phyloP scores from a whole-genome alignment of 1,140 invertebrate genomes.

The Ylistrum balloti region DNA sequence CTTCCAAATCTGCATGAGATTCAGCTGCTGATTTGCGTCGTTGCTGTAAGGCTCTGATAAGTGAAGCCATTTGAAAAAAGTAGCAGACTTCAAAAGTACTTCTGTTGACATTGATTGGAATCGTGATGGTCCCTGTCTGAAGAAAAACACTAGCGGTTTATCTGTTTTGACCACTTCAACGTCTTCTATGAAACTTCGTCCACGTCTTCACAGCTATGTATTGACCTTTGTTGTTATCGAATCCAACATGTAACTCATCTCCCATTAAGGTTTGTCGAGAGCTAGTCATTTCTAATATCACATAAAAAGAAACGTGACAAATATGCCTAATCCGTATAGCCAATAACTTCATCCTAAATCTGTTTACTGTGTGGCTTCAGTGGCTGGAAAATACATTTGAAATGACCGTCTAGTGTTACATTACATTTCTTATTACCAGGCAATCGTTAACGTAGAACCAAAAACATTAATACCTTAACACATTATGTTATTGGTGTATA shows the following conservation, averaged over 20 bases:
- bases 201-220: neutral
- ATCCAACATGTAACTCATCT: neutral
- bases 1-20: neutral
- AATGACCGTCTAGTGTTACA: neutral
- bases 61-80: neutral
- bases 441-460: neutral
- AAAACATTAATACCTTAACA: neutral
- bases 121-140: neutral
- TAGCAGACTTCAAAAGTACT: neutral
- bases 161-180: neutral
- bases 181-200: neutral
- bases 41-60: neutral
- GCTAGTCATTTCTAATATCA: slow-evolving; percentile 16
- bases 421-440: neutral
- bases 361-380: neutral
- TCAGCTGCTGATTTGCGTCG: neutral
- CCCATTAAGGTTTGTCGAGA: neutral
- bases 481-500: too few relatives aligned
- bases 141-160: neutral
- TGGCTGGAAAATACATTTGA: neutral
- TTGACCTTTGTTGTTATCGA: neutral
- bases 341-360: neutral
- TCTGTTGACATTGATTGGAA: neutral
- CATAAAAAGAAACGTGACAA: neutral
- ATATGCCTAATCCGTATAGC: neutral